Conservation (phyloP, 2,888 invertebrate genomes). For the Agelastica alni region DNA sequence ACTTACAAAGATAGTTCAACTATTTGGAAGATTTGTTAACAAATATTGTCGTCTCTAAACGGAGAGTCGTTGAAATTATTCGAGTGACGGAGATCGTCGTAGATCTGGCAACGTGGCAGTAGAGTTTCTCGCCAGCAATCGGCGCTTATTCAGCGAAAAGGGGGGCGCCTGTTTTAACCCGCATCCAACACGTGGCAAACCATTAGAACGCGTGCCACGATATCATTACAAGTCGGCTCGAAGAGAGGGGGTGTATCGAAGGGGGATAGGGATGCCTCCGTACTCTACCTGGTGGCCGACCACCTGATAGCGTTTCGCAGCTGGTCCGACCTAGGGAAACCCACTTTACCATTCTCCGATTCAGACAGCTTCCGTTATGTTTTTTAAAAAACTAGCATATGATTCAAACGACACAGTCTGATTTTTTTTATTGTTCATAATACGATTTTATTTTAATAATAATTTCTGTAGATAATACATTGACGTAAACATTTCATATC, state of each 20-base stretch:
- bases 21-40: no score
- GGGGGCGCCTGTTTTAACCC: slow-evolving; percentile 14
- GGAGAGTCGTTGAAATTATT: no score
- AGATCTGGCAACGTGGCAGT: slow-evolving; percentile 7
- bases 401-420: no score
- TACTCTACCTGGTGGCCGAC: slow-evolving; percentile 44
- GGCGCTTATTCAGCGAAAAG: slow-evolving; percentile 8
- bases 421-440: no score
- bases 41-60: no score
- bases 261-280: slow-evolving; percentile 35
- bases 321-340: slow-evolving; percentile 33
- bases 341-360: slow-evolving; percentile 33
- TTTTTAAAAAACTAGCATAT: slow-evolving; percentile 8
- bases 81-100: neutral
- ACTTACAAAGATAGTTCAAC: no score
- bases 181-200: slow-evolving; percentile 40
- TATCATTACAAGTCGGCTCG: slow-evolving; percentile 32
- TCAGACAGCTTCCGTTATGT: slow-evolving; percentile 35
- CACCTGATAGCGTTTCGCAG: slow-evolving; percentile 46
- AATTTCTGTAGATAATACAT: no score
- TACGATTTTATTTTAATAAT: no score
- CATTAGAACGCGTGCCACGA: slow-evolving; percentile 39
- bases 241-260: slow-evolving; percentile 25
- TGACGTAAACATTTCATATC: no score
- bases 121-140: slow-evolving; percentile 7